These are phyloP conservation scores for Spea multiplicata DNA, from an alignment of 2,113 vertebrate genomes.

Conservation along the genomic window DNA sequence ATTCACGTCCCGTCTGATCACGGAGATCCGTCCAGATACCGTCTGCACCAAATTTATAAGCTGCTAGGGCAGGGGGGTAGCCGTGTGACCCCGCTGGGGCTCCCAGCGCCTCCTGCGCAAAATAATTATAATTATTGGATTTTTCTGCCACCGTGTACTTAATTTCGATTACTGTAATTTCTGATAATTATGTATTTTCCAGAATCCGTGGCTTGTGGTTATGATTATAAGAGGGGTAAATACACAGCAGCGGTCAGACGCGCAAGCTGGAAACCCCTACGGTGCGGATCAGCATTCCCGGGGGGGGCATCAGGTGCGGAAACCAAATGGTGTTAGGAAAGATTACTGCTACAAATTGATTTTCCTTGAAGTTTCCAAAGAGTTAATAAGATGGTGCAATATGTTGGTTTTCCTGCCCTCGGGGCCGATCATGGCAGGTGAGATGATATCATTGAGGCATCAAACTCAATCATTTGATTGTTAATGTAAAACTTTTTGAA, in stretches of 20 bases:
- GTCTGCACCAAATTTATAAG: background rate
- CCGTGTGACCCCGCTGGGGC: background rate
- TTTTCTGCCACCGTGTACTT: background rate
- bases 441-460: too few relatives aligned
- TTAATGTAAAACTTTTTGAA: too few relatives aligned
- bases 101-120: background rate
- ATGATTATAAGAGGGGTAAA: background rate
- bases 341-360: background rate
- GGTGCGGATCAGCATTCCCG: background rate
- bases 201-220: background rate
- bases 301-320: background rate
- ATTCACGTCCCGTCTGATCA: background rate
- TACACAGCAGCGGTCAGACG: background rate
- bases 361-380: too few relatives aligned
- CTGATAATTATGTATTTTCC: conserved; percentile 23
- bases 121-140: background rate
- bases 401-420: too few relatives aligned
- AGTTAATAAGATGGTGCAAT: too few relatives aligned
- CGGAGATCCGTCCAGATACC: background rate
- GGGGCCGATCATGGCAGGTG: too few relatives aligned
- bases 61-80: background rate
- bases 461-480: too few relatives aligned
- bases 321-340: background rate
- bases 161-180: background rate
- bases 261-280: background rate